Evolutionary conservation across 2,113 vertebrate genomes (phyloP), one percentile per base, ranked within the genome.

Genomic region (Paedocypris sp.): DNA sequence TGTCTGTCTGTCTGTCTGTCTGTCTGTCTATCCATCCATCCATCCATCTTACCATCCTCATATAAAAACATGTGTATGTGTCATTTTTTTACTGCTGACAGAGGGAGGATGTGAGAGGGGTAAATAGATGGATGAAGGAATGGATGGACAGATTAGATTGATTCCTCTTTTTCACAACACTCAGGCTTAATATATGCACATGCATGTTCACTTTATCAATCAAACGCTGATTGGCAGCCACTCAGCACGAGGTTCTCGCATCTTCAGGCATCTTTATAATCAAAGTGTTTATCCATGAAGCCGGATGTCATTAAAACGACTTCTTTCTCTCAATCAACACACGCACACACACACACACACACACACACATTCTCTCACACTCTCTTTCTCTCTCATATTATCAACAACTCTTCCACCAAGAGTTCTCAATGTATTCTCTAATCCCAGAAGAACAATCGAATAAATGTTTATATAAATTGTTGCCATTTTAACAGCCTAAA

Each of bases 241-340:
- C 35, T 36, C 33, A 11, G 8, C 2, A 23, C n/a, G 23, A 56
- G 25, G 48, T 51, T 15, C 29, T 3, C 22, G 6, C 52, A 56
- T 56, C 52, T 56, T 9, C 19, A 19, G 23, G 4, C 36, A 29
- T 42, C 36, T 42, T 41, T 39, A 39, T 56, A 56, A 56, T 42
- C 52, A 56, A 29, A 42, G 36, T 56, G 52, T 56, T 56, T 56
- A 19, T 56, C 36, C 25, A 19, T 29, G 52, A 42, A 19, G 36
- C 15, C 16, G 25, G 36, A 20, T 56, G 52, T 19, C 52, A 42
- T 56, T 42, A 42, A 56, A 56, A 41, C 2, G 18, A 9, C 8
- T 26, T 19, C 36, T 42, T 35, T 56, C 18, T 51, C 16, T 51
- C 3, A 6, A 28, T 6, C 29, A 20, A 51, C 9, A n/a, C n/a